Evolutionary conservation across 2,113 vertebrate genomes (phyloP).

Genomic region (Grammomys surdaster): DNA sequence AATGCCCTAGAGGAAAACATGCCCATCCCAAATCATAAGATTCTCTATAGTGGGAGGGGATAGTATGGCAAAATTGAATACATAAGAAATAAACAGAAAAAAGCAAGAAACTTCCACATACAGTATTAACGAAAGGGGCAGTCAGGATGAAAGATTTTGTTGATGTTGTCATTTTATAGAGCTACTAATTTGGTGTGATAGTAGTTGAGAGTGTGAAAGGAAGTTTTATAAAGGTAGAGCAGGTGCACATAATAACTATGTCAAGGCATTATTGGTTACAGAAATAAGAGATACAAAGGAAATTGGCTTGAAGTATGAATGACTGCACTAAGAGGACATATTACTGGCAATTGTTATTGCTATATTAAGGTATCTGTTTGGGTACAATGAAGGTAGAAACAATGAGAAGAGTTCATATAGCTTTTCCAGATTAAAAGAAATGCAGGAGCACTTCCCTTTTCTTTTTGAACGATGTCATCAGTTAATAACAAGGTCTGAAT

Average conservation of each 20-base stretch:
- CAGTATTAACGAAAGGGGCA: not conserved
- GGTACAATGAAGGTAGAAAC: not conserved
- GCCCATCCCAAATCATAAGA: not conserved
- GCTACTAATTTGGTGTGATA: not conserved
- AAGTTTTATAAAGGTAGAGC: not conserved
- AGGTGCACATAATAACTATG: not conserved
- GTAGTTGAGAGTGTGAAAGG: not conserved
- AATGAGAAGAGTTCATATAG: not conserved
- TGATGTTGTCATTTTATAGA: not conserved
- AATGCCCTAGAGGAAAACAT: not conserved
- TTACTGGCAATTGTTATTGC: not conserved
- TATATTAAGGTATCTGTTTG: not conserved
- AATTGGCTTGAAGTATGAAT: not conserved
- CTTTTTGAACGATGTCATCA: not conserved
- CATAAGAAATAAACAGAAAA: not conserved
- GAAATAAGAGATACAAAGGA: conserved; percentile 19
- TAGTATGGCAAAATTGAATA: not conserved
- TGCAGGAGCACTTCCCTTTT: not conserved
- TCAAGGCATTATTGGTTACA: not conserved
- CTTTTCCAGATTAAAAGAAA: not conserved
- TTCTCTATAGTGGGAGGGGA: not conserved
- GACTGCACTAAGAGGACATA: not conserved
- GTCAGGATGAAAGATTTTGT: not conserved
- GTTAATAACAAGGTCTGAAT: not conserved
- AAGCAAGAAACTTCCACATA: not conserved